These are phyloP conservation scores for Pollenia amentaria DNA, from an alignment of 2,888 invertebrate genomes.

Conservation along the genomic window DNA sequence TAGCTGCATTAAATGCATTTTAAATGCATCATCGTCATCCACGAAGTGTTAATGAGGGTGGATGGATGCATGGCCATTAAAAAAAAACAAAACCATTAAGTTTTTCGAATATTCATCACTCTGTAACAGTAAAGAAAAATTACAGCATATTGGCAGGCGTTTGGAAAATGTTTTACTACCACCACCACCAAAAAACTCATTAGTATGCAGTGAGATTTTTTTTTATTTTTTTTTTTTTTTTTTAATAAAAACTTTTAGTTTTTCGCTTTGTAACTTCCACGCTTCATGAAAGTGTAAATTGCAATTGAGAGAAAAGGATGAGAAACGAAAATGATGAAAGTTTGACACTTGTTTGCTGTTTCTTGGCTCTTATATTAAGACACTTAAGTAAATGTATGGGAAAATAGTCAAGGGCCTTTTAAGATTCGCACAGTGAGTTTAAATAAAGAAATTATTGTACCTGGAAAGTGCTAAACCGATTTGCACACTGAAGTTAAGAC, in stretches of 20 bases:
- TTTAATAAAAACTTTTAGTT: constrained; percentile 34
- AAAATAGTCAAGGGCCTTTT: constrained; percentile 14
- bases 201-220: constrained; percentile 58
- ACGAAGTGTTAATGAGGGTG: constrained; percentile 40
- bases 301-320: constrained; percentile 54
- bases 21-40: background rate
- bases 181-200: constrained; percentile 58
- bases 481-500: no score
- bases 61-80: background rate
- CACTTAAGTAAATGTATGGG: background rate
- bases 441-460: background rate
- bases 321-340: constrained; percentile 34
- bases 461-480: no score
- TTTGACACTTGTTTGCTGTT: constrained; percentile 26
- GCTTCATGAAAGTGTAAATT: constrained; percentile 56
- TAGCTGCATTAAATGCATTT: background rate
- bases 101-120: background rate
- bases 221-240: constrained; percentile 38
- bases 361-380: background rate
- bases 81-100: background rate
- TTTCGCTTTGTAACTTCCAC: constrained; percentile 40
- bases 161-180: constrained; percentile 39
- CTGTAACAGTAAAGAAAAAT: background rate
- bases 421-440: no score
- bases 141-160: constrained; percentile 23